Evolutionary conservation across 2,113 vertebrate genomes (phyloP).

Genomic region (Melanostigma gelatinosum): DNA sequence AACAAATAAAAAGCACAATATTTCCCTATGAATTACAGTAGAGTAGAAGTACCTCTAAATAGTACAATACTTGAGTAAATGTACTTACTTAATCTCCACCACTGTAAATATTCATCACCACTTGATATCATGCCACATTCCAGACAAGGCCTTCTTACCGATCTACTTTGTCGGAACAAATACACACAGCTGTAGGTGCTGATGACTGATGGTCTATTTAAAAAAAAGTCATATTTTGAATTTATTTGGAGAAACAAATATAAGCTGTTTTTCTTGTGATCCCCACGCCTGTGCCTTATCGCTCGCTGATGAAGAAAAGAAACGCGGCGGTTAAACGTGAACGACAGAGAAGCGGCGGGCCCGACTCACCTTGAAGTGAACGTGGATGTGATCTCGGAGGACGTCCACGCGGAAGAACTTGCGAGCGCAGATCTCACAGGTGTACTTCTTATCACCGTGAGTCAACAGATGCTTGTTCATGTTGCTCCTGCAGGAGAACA

Average conservation of each 20-base stretch:
- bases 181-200: background rate
- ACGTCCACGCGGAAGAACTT: constrained; percentile 99
- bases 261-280: background rate
- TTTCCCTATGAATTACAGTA: background rate
- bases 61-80: background rate
- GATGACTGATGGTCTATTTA: background rate
- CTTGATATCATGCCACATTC: background rate
- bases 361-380: constrained; percentile 95
- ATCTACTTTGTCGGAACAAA: background rate
- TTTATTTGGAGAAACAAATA: background rate
- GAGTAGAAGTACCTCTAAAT: background rate
- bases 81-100: background rate
- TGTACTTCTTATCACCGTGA: constrained; percentile 99
- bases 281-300: background rate
- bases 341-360: background rate
- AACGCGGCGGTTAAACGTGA: background rate
- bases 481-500: constrained; percentile 98
- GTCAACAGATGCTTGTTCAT: constrained; percentile 99
- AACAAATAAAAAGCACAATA: background rate
- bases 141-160: background rate
- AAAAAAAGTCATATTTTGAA: no score
- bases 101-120: background rate
- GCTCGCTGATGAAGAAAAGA: background rate
- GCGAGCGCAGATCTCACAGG: constrained; percentile 97
- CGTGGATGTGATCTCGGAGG: constrained; percentile 97